Evolutionary conservation across 2,888 invertebrate species (phyloP).

Genomic region (Bibio marci): DNA sequence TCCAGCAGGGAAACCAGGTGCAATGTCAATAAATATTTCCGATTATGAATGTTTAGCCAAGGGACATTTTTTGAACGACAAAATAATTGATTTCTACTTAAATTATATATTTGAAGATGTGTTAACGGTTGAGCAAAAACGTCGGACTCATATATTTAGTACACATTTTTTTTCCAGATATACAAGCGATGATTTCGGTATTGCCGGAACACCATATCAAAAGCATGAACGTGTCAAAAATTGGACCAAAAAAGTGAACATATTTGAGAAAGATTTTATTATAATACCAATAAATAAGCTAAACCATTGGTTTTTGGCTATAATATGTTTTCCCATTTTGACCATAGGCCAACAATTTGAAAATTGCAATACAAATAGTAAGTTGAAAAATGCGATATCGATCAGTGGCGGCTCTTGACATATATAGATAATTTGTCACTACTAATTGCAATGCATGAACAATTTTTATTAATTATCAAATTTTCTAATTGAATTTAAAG

Average conservation of each 20-base stretch:
- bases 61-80: slow-evolving; percentile 83
- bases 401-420: too few relatives aligned
- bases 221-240: slow-evolving; percentile 65
- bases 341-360: slow-evolving; percentile 35
- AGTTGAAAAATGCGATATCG: too few relatives aligned
- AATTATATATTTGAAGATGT: slow-evolving; percentile 58
- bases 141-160: slow-evolving; percentile 75
- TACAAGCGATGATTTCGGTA: slow-evolving; percentile 55
- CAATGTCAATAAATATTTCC: slow-evolving; percentile 68
- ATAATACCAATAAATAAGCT: slow-evolving; percentile 89
- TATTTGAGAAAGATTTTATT: slow-evolving; percentile 84
- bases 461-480: too few relatives aligned
- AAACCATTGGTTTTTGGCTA: slow-evolving; percentile 88
- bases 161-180: slow-evolving; percentile 89
- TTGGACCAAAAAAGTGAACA: slow-evolving; percentile 86
- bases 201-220: slow-evolving; percentile 27
- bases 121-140: slow-evolving; percentile 45
- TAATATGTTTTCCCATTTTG: slow-evolving; percentile 76
- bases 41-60: slow-evolving; percentile 72
- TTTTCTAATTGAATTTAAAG: too few relatives aligned
- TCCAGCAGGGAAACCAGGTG: slow-evolving; percentile 58
- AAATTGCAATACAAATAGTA: too few relatives aligned
- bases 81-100: slow-evolving; percentile 86
- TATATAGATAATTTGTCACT: too few relatives aligned
- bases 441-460: too few relatives aligned